Base-by-base conservation (phyloP, 2,797 vertebrate genomes). In the Schizothorax lantsangensis region DNA sequence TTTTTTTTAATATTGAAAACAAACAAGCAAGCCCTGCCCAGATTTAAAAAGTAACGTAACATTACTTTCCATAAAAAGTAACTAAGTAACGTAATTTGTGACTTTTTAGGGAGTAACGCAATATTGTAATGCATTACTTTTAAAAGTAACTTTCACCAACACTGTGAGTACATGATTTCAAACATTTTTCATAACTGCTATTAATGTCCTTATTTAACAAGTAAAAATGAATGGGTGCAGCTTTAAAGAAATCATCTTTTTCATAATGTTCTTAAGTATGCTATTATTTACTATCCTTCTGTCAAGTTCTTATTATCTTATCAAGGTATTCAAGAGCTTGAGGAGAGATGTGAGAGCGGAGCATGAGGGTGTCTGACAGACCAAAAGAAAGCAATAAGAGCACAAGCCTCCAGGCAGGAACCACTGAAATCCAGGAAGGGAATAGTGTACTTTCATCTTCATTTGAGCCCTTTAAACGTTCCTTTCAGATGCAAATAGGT, bases 401-500 rank as follows among this genome's bases (percentile, higher is more conserved):
- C 89, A 88, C 64, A 89, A 62, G 85, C 89, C 91, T 92, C 1
- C 1, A 89, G 90, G 90, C 88, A 85, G 85, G 66, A 69, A 81
- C 75, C 85, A 85, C 57, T 62, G 85, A 91, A 89, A 93, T 91
- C 84, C 79, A 86, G 87, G 79, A 89, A 88, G 88, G 64, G 85
- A 87, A 85, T 73, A 64, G 57, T 87, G 83, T 84, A 77, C 81
- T 89, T 89, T 93, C 87, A 91, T 94, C 90, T 92, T 88, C 84
- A 62, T 77, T 89, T 94, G 90, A 94, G 94, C 93, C 91, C 87
- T 75, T 84, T 86, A 84, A 92, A 91, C 89, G 88, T 92, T 85
- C 83, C 88, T 93, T 94, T 93, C 86, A 92, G 73, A 94, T 94
- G 93, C 91, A 94, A 94, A 95, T 95, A 77, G 79, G 7, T 81